Percentiles rank a stretch among this genome's conserved stretches.
Conservation (phyloP, 2,113 vertebrate species). For the Ictalurus furcatus region DNA sequence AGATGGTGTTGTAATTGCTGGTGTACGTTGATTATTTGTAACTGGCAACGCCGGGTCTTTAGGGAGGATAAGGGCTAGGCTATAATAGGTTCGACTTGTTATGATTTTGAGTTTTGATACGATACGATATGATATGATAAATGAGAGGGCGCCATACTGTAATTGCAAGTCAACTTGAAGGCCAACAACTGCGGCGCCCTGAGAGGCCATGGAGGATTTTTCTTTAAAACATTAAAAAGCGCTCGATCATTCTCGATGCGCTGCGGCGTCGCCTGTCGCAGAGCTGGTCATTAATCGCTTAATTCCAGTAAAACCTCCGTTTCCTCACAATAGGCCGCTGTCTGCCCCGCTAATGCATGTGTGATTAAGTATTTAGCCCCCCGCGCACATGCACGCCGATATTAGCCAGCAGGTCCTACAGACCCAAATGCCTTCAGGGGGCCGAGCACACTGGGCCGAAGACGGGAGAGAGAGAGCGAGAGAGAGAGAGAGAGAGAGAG, state of each 20-base stretch:
- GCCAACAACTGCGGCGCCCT: conserved; percentile 50
- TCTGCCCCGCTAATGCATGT: conserved; percentile 85
- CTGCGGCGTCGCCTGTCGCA: conserved; percentile 86
- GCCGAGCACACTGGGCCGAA: conserved; percentile 74
- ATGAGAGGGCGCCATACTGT: conserved; percentile 70
- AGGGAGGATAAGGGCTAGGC: too few species aligned
- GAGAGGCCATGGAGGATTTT: conserved; percentile 43
- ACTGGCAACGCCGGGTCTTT: conserved; percentile 2
- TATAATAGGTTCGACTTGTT: not conserved
- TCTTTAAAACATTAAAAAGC: conserved; percentile 80
- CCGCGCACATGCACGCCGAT: conserved; percentile 79
- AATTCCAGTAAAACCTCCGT: conserved; percentile 93
- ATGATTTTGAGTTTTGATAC: conserved; percentile 64
- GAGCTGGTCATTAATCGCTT: conserved; percentile 95
- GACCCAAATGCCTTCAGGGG: conserved; percentile 84
- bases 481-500: conserved; percentile 34
- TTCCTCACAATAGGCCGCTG: conserved; percentile 92
- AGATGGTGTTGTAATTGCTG: conserved; percentile 22
- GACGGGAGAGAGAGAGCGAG: conserved; percentile 11
- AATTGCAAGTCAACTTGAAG: conserved; percentile 67
- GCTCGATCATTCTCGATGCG: conserved; percentile 89
- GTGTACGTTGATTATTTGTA: not conserved
- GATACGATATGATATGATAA: conserved; percentile 54
- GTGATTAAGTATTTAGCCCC: conserved; percentile 86
- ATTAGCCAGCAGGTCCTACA: conserved; percentile 90